Evolutionary conservation across 2,113 vertebrate genomes (phyloP), one percentile per base, ranked within the genome.

Genomic region (Pampusana beccarii): DNA sequence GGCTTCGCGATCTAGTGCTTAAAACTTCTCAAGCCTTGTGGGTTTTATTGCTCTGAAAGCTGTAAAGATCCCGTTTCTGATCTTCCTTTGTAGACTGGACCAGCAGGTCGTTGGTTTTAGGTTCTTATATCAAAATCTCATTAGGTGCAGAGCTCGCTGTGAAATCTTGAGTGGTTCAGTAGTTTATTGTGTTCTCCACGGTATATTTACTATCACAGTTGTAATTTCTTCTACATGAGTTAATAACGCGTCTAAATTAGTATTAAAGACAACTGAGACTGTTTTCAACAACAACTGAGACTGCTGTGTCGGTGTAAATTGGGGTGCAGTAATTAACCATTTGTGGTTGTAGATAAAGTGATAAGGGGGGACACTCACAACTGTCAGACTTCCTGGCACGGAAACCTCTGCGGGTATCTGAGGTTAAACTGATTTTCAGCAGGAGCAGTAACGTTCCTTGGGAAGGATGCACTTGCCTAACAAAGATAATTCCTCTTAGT

Each of bases 11-110:
- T 21, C n/a, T 64, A 24, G n/a, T 3, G 13, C 40, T 70, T 42
- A 5, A 24, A 33, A 24, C 20, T 74, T 34, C 75, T 13, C 26
- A 77, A 80, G 48, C 28, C 5, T 50, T 19, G n/a, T 1, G 0
- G 6, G 13, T 56, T 84, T 46, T 42, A 10, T 7, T 0, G 2
- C n/a, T 34, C 42, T 18, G 11, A n/a, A 42, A 64, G 65, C 25
- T 0, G 0, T 25, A 3, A 38, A n/a, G 33, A 31, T 42, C 29
- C 15, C 3, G 2, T 53, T 56, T 79, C 33, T 44, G 8, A 0
- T 25, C 86, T 89, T 78, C 6, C 25, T 53, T 34, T 14, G 31
- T 7, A 25, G 86, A 10, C 11, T 15, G 34, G n/a, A 42, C 34
- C 4, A 4, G 34, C n/a, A 6, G 2, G 46, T 67, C 1, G 1